Percentiles rank a stretch among this genome's conserved stretches.
These are phyloP conservation scores for Smittia aterrima DNA, from an alignment of 2,888 invertebrate species.

Conservation along the genomic window DNA sequence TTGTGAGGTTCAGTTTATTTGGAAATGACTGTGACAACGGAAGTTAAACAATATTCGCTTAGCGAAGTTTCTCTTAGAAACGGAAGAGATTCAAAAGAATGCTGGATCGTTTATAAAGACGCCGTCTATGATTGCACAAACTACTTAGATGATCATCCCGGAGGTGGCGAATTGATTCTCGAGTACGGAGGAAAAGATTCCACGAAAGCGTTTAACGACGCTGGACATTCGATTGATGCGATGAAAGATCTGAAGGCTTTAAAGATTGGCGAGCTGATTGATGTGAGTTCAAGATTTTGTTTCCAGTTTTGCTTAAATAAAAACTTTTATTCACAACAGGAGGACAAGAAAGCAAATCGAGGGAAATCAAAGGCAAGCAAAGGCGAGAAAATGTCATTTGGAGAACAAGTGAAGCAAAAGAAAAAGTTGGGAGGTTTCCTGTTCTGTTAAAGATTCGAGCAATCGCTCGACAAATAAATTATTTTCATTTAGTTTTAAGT, in stretches of 20 bases:
- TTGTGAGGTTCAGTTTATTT: neutral
- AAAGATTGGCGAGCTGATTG: constrained; percentile 66
- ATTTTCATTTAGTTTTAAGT: too few relatives aligned
- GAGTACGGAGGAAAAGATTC: constrained; percentile 68
- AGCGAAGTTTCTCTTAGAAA: constrained; percentile 61
- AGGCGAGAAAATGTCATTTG: neutral
- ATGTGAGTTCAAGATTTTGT: constrained; percentile 56
- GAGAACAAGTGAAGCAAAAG: neutral
- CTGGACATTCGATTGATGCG: constrained; percentile 68
- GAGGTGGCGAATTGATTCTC: constrained; percentile 61
- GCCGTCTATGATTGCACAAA: constrained; percentile 66
- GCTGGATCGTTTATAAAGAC: constrained; percentile 67
- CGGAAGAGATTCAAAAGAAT: constrained; percentile 58
- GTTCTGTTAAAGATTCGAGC: constrained; percentile 3
- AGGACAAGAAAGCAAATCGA: neutral
- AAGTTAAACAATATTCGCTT: constrained; percentile 49
- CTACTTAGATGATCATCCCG: constrained; percentile 63
- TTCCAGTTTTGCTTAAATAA: too few relatives aligned
- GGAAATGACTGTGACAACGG: neutral
- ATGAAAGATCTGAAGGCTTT: constrained; percentile 57
- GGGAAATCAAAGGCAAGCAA: neutral
- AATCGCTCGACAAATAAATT: too few relatives aligned
- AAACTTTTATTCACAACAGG: neutral
- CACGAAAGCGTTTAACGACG: constrained; percentile 64
- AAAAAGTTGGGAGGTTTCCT: neutral